Evolutionary conservation across 2,888 invertebrate species (phyloP).

Genomic region (Clistopyga incitator): DNA sequence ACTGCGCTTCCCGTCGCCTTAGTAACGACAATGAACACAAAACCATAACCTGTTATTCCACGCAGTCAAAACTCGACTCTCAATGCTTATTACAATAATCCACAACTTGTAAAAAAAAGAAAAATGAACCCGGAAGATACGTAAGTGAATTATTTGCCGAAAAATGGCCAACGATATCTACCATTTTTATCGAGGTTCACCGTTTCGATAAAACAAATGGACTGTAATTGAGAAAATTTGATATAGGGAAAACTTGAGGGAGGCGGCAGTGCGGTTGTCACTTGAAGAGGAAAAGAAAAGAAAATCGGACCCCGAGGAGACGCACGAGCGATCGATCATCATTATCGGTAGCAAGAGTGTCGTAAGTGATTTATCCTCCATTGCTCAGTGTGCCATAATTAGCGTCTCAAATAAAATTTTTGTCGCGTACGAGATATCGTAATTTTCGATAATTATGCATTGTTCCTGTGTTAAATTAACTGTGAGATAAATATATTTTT

Average conservation of each 20-base stretch:
- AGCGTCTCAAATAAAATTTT: too few relatives aligned
- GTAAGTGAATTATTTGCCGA: conserved; percentile 34
- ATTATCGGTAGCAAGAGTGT: conserved; percentile 89
- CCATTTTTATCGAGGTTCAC: background rate
- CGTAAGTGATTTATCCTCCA: conserved; percentile 84
- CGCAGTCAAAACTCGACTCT: background rate
- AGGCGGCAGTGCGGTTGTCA: conserved; percentile 71
- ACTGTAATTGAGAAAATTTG: conserved; percentile 17
- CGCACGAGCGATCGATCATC: conserved; percentile 86
- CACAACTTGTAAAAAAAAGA: conserved; percentile 21
- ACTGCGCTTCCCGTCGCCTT: conserved; percentile 35
- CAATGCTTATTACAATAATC: background rate
- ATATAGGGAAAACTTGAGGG: conserved; percentile 74
- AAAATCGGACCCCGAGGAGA: conserved; percentile 69
- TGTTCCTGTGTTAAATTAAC: background rate
- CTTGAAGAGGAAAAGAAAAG: conserved; percentile 73
- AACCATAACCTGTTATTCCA: conserved; percentile 52
- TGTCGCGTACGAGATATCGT: background rate
- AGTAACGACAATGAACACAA: conserved; percentile 64
- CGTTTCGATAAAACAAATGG: background rate
- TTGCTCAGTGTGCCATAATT: background rate
- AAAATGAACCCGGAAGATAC: conserved; percentile 56
- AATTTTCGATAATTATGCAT: background rate
- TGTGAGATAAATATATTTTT: background rate
- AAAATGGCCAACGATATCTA: background rate